Evolutionary conservation across 2,888 invertebrate species (phyloP).

Genomic region (Lochmaea capreae): DNA sequence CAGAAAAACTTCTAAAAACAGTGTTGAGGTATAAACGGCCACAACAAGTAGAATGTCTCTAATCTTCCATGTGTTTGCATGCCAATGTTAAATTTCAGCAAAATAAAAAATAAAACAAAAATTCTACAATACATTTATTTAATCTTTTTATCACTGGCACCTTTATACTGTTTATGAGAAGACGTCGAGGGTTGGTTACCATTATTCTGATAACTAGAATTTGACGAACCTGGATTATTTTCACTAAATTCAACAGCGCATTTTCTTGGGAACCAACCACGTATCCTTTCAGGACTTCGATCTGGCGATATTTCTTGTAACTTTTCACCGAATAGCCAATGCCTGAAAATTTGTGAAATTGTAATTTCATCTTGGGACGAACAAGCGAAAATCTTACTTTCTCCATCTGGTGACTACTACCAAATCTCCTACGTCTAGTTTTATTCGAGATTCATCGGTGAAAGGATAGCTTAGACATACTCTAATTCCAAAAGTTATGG

Average conservation of each 20-base stretch:
- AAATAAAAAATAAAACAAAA: background rate
- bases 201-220: background rate
- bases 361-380: background rate
- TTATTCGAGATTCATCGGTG: conserved; percentile 87
- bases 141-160: background rate
- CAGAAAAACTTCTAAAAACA: too few relatives aligned
- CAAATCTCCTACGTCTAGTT: conserved; percentile 76
- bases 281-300: conserved; percentile 63
- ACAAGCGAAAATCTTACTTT: conserved; percentile 68
- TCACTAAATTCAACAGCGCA: conserved; percentile 73
- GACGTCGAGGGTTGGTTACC: background rate
- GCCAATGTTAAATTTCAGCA: too few relatives aligned
- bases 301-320: conserved; percentile 59
- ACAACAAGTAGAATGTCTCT: too few relatives aligned
- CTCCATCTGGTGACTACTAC: conserved; percentile 89
- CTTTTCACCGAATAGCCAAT: conserved; percentile 92
- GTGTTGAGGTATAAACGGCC: too few relatives aligned
- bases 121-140: background rate
- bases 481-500: conserved; percentile 76
- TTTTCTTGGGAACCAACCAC: conserved; percentile 92
- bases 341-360: conserved; percentile 66
- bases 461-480: conserved; percentile 82
- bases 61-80: too few relatives aligned
- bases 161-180: background rate
- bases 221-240: conserved; percentile 14